Evolutionary conservation across 2,113 vertebrate genomes (phyloP), one percentile per base, ranked within the genome.

Genomic region (Oenanthe oenanthe): DNA sequence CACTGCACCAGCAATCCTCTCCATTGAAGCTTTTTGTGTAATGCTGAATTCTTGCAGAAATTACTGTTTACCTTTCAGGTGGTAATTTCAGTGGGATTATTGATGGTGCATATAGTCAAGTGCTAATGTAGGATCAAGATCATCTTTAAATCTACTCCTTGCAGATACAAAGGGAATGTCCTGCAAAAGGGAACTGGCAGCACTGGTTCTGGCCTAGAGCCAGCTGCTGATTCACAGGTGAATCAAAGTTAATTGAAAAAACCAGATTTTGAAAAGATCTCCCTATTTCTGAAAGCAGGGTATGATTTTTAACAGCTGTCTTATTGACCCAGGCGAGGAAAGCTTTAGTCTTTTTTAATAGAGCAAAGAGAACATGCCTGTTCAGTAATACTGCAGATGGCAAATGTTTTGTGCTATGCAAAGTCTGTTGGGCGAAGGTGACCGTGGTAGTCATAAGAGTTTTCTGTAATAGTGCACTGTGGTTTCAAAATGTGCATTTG

Each of bases 301-400:
- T 73, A n/a, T 21, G 78, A 63, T 95, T 94, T 95, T 80, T 47
- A 96, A 62, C 85, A 95, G 63, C 85, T 92, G 50, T 82, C 67
- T 89, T 84, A 91, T 6, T 92, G 92, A 88, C 85, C 92, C 47
- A 60, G 67, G 75, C 0, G 0, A 88, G 75, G 67, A 60, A 51
- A 87, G 48, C 51, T 63, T 62, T n/a, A 67, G 73, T 48, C 8
- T 36, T 71, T 89, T 82, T 76, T 58, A 78, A 36, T 3, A 88
- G 67, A n/a, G 56, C 0, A 1, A 12, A 80, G 74, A 77, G 92
- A 74, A 92, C 51, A 26, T 71, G 75, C 74, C 72, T 90, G 12
- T 70, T 95, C 88, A 85, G 92, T 95, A 31, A 63, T 71, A 9
- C 31, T 85, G 79, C 75, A 89, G 89, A 77, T 95, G 92, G 93